A percentile compares a stretch with the other conserved stretches of the same genome.
Evolutionary conservation across 2,797 vertebrate species (phyloP).

Genomic region (Sebastes glaucus): DNA sequence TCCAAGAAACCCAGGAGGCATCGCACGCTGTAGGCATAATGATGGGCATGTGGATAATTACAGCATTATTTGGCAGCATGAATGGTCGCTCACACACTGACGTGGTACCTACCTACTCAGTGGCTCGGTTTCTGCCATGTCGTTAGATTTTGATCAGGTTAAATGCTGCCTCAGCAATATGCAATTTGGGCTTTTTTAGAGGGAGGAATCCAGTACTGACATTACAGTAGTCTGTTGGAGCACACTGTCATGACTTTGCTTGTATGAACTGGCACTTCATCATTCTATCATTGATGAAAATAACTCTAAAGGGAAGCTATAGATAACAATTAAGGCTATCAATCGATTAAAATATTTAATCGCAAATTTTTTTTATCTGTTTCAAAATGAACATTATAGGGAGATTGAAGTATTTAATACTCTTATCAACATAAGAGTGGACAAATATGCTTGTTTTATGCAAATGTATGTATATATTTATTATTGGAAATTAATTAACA

Average conservation of each 20-base stretch:
- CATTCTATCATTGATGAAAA: not conserved
- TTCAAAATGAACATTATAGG: no score
- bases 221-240: not conserved
- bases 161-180: not conserved
- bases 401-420: no score
- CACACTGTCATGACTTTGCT: not conserved
- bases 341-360: no score
- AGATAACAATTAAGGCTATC: not conserved
- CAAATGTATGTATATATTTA: no score
- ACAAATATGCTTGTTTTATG: no score
- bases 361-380: no score
- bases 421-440: no score
- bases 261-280: not conserved
- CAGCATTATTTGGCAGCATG: conserved; percentile 27
- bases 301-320: not conserved
- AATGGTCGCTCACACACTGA: conserved; percentile 21
- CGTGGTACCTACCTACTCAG: conserved; percentile 25
- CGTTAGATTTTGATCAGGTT: conserved; percentile 17
- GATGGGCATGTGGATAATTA: conserved; percentile 51
- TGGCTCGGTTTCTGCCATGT: conserved; percentile 27
- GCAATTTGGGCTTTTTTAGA: not conserved
- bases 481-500: no score
- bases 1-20: conserved; percentile 43
- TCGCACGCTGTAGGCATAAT: conserved; percentile 35
- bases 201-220: not conserved